Evolutionary conservation across 2,113 vertebrate species (phyloP), one percentile per base, ranked within the genome.

Genomic region (Galeopterus variegatus): DNA sequence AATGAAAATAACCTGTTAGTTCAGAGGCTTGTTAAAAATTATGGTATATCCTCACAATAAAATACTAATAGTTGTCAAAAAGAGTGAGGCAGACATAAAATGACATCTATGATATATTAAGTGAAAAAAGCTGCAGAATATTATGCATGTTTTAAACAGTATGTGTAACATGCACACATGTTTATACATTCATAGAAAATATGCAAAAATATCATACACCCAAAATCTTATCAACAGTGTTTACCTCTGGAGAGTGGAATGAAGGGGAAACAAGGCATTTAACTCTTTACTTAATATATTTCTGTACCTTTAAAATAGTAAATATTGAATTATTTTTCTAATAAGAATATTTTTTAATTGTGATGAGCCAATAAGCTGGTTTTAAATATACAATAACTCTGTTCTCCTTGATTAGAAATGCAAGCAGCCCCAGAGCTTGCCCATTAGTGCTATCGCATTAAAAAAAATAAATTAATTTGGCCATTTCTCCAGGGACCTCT

Each of bases 401-500:
- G 28, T 70, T 69, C 15, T 83, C 28, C 33, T 72, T 81, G 28
- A 70, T 76, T 83, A 70, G 62, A 77, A 54, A 72, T 33, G 73
- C 5, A 36, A 80, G n/a, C 65, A 58, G 41, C 50, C 64, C 28
- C 36, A 80, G 6, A 85, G 9, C 58, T 54, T 90, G n/a, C 11
- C 73, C 73, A n/a, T 70, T 79, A 96, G 33, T 21, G 33, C 6
- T 73, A 50, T 33, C 81, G 50, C 2, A 73, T 15, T 19, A 18
- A 75, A 54, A 54, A 90, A 86, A 91, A 62, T 90, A 87, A 87
- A 54, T 50, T 76, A 76, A 50, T 92, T 76, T 94, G 56, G 6
- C 21, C 41, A 64, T 83, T 64, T 24, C 69, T 88, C 69, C 6
- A 9, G 76, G 45, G n/a, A 83, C 48, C 10, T 36, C 62, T 15